Evolutionary conservation across 1,140 invertebrate genomes (phyloP), one percentile per base, ranked within the genome.

Genomic region (Anagrus nilaparvatae): DNA sequence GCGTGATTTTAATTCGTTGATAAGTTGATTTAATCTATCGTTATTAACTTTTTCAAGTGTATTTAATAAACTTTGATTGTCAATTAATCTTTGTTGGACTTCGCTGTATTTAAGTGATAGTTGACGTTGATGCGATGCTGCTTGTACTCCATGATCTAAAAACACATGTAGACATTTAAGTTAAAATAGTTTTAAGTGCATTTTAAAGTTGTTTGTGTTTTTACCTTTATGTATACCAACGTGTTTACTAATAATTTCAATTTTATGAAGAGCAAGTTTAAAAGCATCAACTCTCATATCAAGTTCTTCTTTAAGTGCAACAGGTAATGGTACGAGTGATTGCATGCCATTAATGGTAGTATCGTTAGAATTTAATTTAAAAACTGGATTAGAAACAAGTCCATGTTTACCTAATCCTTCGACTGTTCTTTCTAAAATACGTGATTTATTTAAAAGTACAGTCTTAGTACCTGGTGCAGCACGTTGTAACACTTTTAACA

Each of bases 361-460:
- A 1, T 5, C 14, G 8, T n/a, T 17, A n/a, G 32, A 34, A n/a
- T 12, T 20, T 27, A 27, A 10, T 37, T 17, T 14, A 37, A 27
- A 8, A 29, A 6, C 18, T 30, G 2, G 19, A 5, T 6, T 39
- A 4, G 53, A 70, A 0, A 82, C 88, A 18, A 94, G 64, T 0
- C 91, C 89, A 61, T 95, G 90, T 44, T 87, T 84, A 2, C 88
- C 88, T 18, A 94, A 69, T 28, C 83, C 82, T 66, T 90, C 83
- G 2, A 93, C 78, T 16, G 88, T 87, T 49, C 81, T 79, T 52
- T 91, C 87, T 19, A 95, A 65, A 31, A 82, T 74, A 40, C 79
- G 71, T 32, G 81, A 73, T 18, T 78, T 72, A 23, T 77, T 71
- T 8, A 78, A 65, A 4, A 94, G 58, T 0, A 64, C 65, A 48